These are phyloP conservation scores for Belonocnema kinseyi DNA, from an alignment of 1,140 invertebrate genomes.

Conservation along the genomic window DNA sequence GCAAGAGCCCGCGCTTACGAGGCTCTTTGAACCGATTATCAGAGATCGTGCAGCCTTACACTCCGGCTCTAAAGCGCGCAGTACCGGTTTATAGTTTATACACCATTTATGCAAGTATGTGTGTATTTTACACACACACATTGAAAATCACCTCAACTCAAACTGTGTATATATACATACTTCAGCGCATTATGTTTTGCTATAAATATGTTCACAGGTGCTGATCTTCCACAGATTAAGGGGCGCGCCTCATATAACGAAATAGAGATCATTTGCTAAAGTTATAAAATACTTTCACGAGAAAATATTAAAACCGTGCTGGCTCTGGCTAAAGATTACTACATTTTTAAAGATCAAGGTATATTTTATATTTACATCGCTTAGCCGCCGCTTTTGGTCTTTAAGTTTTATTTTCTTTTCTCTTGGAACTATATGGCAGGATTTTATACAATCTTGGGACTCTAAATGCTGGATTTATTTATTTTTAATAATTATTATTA, in stretches of 20 bases:
- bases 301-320: slow-evolving; percentile 20
- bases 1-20: slow-evolving; percentile 43
- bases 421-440: not conserved
- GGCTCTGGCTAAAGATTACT: not conserved
- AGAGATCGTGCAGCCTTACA: slow-evolving; percentile 40
- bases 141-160: slow-evolving; percentile 2
- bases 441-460: no score
- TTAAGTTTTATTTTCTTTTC: not conserved
- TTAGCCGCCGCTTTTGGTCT: not conserved
- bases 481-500: no score
- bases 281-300: slow-evolving; percentile 28
- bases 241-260: slow-evolving; percentile 28
- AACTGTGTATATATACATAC: not conserved
- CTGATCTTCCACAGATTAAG: slow-evolving; percentile 29
- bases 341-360: slow-evolving; percentile 14
- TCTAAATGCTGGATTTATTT: no score
- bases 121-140: not conserved
- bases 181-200: slow-evolving; percentile 29
- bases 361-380: not conserved
- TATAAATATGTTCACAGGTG: slow-evolving; percentile 31
- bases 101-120: slow-evolving; percentile 13
- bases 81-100: slow-evolving; percentile 36
- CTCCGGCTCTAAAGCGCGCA: slow-evolving; percentile 25
- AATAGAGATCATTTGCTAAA: slow-evolving; percentile 26
- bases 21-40: slow-evolving; percentile 51